Base-by-base conservation (phyloP, 2,888 invertebrate species). In the Drosophila ochracea region DNA sequence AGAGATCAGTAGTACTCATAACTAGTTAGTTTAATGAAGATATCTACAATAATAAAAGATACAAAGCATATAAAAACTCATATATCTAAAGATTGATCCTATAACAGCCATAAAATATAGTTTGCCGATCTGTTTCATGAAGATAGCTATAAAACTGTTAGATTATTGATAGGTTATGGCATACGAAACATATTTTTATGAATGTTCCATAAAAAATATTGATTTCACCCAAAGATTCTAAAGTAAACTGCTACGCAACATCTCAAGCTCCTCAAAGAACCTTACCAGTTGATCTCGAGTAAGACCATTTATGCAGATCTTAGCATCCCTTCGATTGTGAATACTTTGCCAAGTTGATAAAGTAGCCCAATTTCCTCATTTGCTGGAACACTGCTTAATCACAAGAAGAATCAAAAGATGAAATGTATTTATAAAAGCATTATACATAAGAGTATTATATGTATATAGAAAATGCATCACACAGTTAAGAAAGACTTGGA, bases 1-100 rank as follows among this genome's bases (percentile, higher is more conserved):
- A 4, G 3, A 39, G 19, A 39, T 39, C 0, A 19, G 19, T 10
- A n/a, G 4, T 4, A n/a, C 4, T n/a, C 10, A 1, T 41, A 10
- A 1, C 2, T 4, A n/a, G 2, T 1, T 3, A 19, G 9, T n/a
- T 41, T 41, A 0, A 0, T n/a, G 41, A n/a, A 3, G 4, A n/a
- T 10, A 41, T n/a, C 2, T n/a, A 2, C 37, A 37, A 1, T 16
- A 2, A 4, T 3, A 41, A 41, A 19, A 41, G 2, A 7, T 30
- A 30, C 30, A 7, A 30, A 30, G 7, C 30, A 7, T 30, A 1
- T 7, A 1, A 7, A 30, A 30, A 30, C 30, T 1, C 30, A 7
- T 7, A 30, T 1, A 7, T 41, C 4, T 10, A 41, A n/a, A 2
- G 10, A 41, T n/a, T n/a, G 19, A 4, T 41, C 0, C n/a, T n/a